These are phyloP conservation scores for Haemorhous mexicanus DNA, from an alignment of 2,113 vertebrate species.

Conservation along the genomic window DNA sequence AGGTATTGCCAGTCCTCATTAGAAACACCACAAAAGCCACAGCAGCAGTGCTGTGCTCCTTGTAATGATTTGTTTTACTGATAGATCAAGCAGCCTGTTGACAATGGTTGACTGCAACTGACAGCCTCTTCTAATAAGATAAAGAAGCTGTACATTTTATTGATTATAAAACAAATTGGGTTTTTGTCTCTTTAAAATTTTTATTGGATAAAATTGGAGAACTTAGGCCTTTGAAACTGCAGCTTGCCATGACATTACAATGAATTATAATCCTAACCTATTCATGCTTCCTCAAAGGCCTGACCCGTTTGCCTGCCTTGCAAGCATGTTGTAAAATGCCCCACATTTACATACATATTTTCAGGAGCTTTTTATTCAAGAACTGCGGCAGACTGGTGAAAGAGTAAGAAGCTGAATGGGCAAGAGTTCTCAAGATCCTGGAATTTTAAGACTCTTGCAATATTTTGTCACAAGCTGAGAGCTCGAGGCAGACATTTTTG, in stretches of 20 bases:
- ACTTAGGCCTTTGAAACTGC: conserved; percentile 22
- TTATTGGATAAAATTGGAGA: conserved; percentile 54
- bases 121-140: conserved; percentile 56
- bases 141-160: conserved; percentile 53
- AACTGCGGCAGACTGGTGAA: not conserved
- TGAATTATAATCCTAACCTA: conserved; percentile 56
- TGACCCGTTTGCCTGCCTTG: not conserved
- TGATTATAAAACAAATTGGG: conserved; percentile 54
- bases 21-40: conserved; percentile 31
- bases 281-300: conserved; percentile 41
- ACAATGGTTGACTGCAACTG: conserved; percentile 45
- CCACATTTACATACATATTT: conserved; percentile 20
- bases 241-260: conserved; percentile 42
- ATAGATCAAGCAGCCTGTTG: conserved; percentile 65
- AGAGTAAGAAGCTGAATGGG: not conserved
- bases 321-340: conserved; percentile 29
- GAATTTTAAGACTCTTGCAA: not conserved
- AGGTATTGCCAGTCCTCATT: conserved; percentile 19
- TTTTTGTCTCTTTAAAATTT: conserved; percentile 58
- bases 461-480: not conserved
- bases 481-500: not conserved
- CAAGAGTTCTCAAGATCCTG: not conserved
- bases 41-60: not conserved
- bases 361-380: conserved; percentile 8
- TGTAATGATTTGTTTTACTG: conserved; percentile 59